Percentiles rank a stretch among this genome's conserved stretches.
These are phyloP conservation scores for Amphiprion clarkii DNA, from an alignment of 2,797 vertebrate genomes.

Conservation along the genomic window DNA sequence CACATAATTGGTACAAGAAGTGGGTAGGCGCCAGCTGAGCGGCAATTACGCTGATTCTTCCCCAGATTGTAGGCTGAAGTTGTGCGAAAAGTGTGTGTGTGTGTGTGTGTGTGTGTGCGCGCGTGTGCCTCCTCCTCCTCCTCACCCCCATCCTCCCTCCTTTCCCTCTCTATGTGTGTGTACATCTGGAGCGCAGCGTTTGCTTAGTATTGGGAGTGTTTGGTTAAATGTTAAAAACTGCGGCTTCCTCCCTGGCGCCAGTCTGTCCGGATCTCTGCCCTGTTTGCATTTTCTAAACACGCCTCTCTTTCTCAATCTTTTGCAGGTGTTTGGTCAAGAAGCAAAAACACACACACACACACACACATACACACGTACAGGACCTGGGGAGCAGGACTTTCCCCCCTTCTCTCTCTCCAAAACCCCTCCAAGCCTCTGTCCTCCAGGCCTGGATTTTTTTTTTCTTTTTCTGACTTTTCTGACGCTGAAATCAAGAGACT, in stretches of 20 bases:
- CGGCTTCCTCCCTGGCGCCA: constrained; percentile 98
- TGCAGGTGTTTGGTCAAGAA: constrained; percentile 96
- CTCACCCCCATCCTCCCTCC: neutral
- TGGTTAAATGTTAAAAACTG: constrained; percentile 97
- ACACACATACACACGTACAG: constrained; percentile 62
- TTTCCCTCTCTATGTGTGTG: constrained; percentile 55
- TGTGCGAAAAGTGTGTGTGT: constrained; percentile 77
- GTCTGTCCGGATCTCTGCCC: constrained; percentile 97
- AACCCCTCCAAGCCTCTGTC: constrained; percentile 70
- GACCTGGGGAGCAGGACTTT: constrained; percentile 85
- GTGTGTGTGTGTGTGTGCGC: constrained; percentile 72
- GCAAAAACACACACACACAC: constrained; percentile 69
- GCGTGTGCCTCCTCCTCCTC: too few species aligned
- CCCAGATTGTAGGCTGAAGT: constrained; percentile 86
- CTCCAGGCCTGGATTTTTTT: constrained; percentile 82
- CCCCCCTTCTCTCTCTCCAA: constrained; percentile 4
- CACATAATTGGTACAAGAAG: constrained; percentile 90
- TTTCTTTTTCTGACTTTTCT: constrained; percentile 44
- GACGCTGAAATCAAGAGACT: constrained; percentile 86
- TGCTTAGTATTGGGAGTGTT: constrained; percentile 94
- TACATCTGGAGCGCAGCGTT: constrained; percentile 96
- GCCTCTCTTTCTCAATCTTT: constrained; percentile 94
- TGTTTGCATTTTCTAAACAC: constrained; percentile 95
- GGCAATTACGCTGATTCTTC: constrained; percentile 87
- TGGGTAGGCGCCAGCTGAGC: constrained; percentile 89